Conservation (phyloP, 2,797 vertebrate genomes). For the Cheirogaleus major region DNA sequence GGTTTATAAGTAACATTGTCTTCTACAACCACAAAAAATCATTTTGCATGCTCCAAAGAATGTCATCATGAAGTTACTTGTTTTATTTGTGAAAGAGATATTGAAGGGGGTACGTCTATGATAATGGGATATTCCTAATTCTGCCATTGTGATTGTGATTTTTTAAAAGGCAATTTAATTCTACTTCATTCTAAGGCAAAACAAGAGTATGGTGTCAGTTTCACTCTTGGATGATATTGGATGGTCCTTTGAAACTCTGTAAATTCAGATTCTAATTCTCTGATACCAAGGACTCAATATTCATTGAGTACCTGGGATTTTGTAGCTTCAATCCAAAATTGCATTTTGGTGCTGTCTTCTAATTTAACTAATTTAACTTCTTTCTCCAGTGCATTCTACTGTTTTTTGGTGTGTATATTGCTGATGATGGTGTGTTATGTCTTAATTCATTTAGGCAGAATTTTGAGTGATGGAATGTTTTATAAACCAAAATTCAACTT, state of each 20-base stretch:
- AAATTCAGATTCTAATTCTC: slow-evolving; percentile 43
- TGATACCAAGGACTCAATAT: background rate
- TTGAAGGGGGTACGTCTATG: background rate
- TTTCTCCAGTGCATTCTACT: background rate
- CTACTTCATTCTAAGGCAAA: slow-evolving; percentile 1
- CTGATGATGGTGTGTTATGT: background rate
- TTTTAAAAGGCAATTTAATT: slow-evolving; percentile 40
- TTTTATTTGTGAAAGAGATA: slow-evolving; percentile 41
- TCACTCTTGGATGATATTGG: background rate
- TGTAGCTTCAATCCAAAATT: background rate
- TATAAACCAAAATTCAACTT: slow-evolving; percentile 42
- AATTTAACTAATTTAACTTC: background rate
- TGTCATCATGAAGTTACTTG: background rate
- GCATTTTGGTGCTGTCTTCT: background rate
- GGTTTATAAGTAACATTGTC: background rate
- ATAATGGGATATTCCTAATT: slow-evolving; percentile 37
- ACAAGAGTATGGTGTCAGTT: background rate
- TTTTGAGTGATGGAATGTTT: slow-evolving; percentile 53
- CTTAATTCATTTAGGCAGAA: slow-evolving; percentile 14
- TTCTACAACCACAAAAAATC: background rate
- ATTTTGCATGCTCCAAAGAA: slow-evolving; percentile 29
- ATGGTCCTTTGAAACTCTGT: slow-evolving; percentile 35
- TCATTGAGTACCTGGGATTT: slow-evolving; percentile 27
- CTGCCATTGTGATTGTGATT: slow-evolving; percentile 23
- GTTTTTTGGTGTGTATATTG: background rate